Conservation (phyloP, 30 jellyfish, hydroid and myxozoan genomes). For the Morbakka virulenta region DNA sequence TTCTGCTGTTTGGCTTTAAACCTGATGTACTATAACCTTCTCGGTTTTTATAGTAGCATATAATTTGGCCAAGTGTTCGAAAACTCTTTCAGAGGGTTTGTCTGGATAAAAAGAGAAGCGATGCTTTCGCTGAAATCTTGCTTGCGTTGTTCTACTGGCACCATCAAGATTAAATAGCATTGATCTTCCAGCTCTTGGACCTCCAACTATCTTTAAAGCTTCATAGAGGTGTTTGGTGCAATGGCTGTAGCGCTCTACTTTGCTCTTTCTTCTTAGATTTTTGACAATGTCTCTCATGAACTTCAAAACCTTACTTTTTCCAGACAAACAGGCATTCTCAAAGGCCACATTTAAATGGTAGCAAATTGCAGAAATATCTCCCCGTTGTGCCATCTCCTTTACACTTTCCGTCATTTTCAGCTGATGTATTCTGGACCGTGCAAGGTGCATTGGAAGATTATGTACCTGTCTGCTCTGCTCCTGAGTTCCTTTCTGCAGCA, state of each 20-base stretch:
- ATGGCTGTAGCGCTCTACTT: background rate
- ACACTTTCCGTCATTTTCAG: background rate
- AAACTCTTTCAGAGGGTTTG: conserved; percentile 19
- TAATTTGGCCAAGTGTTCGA: background rate
- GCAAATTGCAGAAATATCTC: conserved; percentile 16
- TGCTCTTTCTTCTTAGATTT: background rate
- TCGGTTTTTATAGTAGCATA: background rate
- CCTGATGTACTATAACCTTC: background rate
- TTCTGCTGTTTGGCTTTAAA: conserved; percentile 24
- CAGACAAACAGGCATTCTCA: conserved; percentile 20
- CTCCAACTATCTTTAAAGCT: background rate
- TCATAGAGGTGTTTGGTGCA: conserved; percentile 1
- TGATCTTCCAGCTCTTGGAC: conserved; percentile 17
- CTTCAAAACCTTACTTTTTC: conserved; percentile 6
- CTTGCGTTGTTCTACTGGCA: conserved; percentile 20
- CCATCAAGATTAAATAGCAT: conserved; percentile 9
- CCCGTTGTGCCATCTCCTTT: background rate
- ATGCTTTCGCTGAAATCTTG: conserved; percentile 8
- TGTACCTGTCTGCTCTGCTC: conserved; percentile 8
- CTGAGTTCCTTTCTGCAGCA: background rate
- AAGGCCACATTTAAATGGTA: background rate
- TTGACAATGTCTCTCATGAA: conserved; percentile 5
- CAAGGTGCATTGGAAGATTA: conserved; percentile 2
- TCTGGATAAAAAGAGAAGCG: conserved; percentile 5
- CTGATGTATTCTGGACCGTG: background rate